These are phyloP conservation scores for Isurus oxyrinchus DNA, from an alignment of 2,113 vertebrate genomes.

Conservation along the genomic window DNA sequence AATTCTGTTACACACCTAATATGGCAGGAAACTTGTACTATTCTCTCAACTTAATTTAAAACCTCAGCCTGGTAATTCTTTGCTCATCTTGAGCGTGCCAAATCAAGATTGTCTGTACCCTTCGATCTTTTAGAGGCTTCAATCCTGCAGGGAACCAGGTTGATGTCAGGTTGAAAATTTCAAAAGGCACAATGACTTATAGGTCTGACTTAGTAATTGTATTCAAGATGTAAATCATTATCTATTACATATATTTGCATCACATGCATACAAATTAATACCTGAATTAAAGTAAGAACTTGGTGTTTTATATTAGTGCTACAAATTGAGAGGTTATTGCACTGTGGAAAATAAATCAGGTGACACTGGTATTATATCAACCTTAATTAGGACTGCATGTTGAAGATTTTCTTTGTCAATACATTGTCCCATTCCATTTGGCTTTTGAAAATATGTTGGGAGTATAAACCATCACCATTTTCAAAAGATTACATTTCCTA, in stretches of 20 bases:
- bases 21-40: background rate
- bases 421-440: background rate
- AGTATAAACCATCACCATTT: background rate
- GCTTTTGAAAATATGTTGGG: background rate
- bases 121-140: background rate
- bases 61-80: background rate
- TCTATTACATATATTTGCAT: background rate
- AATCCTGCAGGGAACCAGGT: background rate
- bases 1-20: background rate
- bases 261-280: background rate
- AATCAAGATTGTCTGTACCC: background rate
- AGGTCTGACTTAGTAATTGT: background rate
- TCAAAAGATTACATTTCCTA: background rate
- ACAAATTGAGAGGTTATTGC: background rate
- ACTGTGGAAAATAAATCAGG: no score
- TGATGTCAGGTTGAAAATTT: background rate
- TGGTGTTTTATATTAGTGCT: background rate
- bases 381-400: background rate
- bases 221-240: background rate
- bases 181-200: background rate
- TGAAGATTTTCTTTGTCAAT: background rate
- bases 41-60: background rate
- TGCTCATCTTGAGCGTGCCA: background rate
- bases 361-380: background rate
- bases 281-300: background rate